Percentiles rank a stretch among this genome's conserved stretches.
Evolutionary conservation across 2,797 vertebrate genomes (phyloP).

Genomic region (Zenarchopterus dispar): DNA sequence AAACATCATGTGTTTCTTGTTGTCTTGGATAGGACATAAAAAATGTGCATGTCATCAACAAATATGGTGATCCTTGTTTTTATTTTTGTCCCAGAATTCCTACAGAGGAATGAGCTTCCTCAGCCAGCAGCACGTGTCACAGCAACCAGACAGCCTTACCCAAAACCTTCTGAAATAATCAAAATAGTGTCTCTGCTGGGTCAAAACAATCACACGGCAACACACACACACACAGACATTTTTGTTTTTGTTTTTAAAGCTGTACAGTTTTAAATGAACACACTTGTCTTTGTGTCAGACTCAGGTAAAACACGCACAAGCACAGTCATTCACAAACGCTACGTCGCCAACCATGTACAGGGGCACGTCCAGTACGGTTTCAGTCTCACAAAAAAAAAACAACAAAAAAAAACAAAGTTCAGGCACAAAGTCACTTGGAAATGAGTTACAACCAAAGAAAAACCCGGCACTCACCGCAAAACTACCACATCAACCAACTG

Average conservation of each 20-base stretch:
- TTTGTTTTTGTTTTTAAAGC: conserved; percentile 21
- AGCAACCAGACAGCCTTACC: conserved; percentile 77
- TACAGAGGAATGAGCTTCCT: conserved; percentile 82
- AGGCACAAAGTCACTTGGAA: conserved; percentile 82
- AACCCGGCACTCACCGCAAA: conserved; percentile 78
- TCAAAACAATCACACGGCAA: conserved; percentile 38
- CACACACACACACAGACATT: conserved; percentile 16
- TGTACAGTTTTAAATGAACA: conserved; percentile 29
- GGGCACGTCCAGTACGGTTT: conserved; percentile 53
- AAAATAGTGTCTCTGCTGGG: conserved; percentile 52
- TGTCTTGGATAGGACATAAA: background rate
- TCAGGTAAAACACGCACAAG: conserved; percentile 13
- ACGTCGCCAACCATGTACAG: conserved; percentile 45
- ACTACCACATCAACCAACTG: conserved; percentile 85
- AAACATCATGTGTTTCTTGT: background rate
- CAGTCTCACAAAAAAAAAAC: conserved; percentile 71
- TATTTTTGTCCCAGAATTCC: conserved; percentile 81
- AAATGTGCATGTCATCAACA: background rate
- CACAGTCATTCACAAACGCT: conserved; percentile 41
- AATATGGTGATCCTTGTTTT: background rate
- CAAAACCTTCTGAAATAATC: conserved; percentile 70
- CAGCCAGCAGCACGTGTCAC: conserved; percentile 80
- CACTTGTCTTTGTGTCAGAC: conserved; percentile 19
- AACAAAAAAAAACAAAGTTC: conserved; percentile 75
- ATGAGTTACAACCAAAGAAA: conserved; percentile 78